Percentiles rank a stretch among this genome's conserved stretches.
phyloP scores from a whole-genome alignment of 2,888 invertebrate genomes.

The Drosophila nr. fundita region DNA sequence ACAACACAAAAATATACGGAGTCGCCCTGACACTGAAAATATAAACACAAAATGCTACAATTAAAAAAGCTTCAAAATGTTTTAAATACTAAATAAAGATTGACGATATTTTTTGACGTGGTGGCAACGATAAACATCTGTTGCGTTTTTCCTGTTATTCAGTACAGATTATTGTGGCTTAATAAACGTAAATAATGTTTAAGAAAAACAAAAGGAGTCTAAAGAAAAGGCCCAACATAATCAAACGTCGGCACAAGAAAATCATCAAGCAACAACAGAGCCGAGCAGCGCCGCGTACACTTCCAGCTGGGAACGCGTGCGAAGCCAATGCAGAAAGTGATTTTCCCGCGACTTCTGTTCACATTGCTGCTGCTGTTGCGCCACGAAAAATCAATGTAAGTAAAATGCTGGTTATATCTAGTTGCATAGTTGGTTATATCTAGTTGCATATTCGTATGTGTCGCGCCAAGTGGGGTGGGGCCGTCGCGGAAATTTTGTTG shows the following conservation, averaged over 20 bases:
- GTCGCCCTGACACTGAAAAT: too few relatives aligned
- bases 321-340: too few relatives aligned
- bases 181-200: conserved; percentile 14
- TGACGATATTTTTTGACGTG: background rate
- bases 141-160: conserved; percentile 1
- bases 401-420: conserved; percentile 13
- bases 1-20: background rate
- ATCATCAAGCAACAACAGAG: conserved; percentile 1
- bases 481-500: background rate
- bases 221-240: background rate
- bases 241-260: conserved; percentile 14
- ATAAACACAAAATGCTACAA: background rate
- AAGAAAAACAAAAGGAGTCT: conserved; percentile 10
- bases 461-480: background rate
- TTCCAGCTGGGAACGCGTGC: conserved; percentile 20
- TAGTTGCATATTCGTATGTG: background rate
- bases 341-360: background rate
- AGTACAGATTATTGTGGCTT: background rate
- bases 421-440: background rate
- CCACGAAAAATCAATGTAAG: conserved; percentile 16
- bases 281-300: background rate
- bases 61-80: background rate
- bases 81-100: background rate
- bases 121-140: conserved; percentile 44
- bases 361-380: background rate